Base-by-base conservation (phyloP, 2,888 invertebrate genomes). In the Cheilosia variabilis region DNA sequence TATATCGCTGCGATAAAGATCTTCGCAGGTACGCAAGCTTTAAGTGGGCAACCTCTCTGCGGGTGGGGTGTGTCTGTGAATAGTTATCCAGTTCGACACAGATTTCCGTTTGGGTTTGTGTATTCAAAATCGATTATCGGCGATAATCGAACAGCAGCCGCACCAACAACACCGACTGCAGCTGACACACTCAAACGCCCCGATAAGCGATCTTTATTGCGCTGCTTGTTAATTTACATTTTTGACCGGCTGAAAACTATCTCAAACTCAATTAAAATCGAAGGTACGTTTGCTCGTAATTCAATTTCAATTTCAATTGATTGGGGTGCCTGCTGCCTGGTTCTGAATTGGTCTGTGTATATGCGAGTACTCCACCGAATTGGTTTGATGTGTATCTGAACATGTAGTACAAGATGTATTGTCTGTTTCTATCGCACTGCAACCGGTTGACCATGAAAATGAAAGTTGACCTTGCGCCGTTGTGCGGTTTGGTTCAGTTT, bases 181-280 rank as follows among this genome's bases (percentile, higher is more conserved):
- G 73, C 66, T 57, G 63, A 62, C 63, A 53, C 73, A 78, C 73
- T 78, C 65, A 80, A 80, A 80, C 52, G 65, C 37, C 50, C 15
- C 17, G 84, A 84, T 84, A 84, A 71, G 75, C 80, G 80, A 84
- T 84, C 80, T 84, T 84, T 84, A 84, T 80, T 60, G 84, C 80
- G 50, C 45, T 43, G 75, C 66, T 65, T 84, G 84, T 84, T 75
- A 80, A 84, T 84, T 84, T 80, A 69, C 65, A 75, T 75, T 84
- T 66, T 80, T 66, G 71, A 53, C 37, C 71, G 71, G 55, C 53
- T 66, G 37, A 57, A 84, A 80, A 80, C 71, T 84, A 71, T 55
- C 65, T 71, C 52, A 84, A 80, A 80, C 75, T 84, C 75, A 84
- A 71, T 84, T 84, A 84, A 84, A 80, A 75, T 71, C 75, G 58